phyloP scores from a whole-genome alignment of 2,797 vertebrate species.

The Okamejei kenojei region DNA sequence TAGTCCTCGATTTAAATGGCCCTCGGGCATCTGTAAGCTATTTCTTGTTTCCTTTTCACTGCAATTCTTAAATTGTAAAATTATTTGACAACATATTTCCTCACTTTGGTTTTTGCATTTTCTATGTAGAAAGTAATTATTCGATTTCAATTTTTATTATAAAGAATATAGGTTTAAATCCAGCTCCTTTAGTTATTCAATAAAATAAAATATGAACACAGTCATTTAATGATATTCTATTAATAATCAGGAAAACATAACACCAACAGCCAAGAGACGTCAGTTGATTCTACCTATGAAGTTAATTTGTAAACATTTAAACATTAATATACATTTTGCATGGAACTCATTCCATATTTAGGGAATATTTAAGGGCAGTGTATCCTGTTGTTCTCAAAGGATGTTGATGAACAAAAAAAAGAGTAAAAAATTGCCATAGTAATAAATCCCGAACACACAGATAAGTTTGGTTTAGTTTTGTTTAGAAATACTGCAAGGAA shows the following conservation, averaged over 20 bases:
- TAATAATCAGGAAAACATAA: neutral
- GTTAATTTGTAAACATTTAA: neutral
- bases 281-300: neutral
- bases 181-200: neutral
- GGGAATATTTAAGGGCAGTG: neutral
- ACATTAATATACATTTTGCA: no score
- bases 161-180: no score
- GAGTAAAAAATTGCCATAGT: neutral
- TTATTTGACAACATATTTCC: neutral
- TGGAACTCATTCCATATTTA: neutral
- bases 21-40: neutral
- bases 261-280: neutral
- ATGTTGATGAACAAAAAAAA: neutral
- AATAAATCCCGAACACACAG: neutral
- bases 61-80: neutral
- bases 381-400: neutral
- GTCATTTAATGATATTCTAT: neutral
- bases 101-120: neutral
- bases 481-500: no score
- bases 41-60: neutral
- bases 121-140: neutral
- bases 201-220: neutral
- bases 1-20: neutral
- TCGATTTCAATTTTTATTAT: neutral
- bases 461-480: neutral